Percentiles rank a stretch among this genome's conserved stretches.
Evolutionary conservation across 2,888 invertebrate genomes (phyloP).

Genomic region (Formica aserva): DNA sequence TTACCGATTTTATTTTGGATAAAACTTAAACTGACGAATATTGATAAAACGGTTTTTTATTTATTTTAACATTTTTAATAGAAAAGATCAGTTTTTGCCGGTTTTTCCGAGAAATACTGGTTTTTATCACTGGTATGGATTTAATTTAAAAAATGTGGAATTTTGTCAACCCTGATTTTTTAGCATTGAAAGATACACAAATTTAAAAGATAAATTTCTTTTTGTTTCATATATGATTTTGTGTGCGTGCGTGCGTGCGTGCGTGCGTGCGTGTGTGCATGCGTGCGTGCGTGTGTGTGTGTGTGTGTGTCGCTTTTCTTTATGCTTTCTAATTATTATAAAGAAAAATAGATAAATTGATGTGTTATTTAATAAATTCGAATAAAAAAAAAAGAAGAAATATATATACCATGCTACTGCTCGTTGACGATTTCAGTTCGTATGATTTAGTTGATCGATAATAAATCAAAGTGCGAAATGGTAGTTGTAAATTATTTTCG

Average conservation of each 20-base stretch:
- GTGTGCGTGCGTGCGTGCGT: not conserved
- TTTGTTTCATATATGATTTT: conserved; percentile 13
- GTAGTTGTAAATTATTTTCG: conserved; percentile 27
- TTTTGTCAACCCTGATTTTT: not conserved
- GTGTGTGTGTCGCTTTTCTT: not conserved
- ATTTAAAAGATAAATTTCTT: conserved; percentile 9
- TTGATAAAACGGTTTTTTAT: too few species aligned
- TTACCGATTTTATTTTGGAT: too few species aligned
- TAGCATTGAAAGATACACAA: not conserved
- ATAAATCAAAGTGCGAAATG: conserved; percentile 61
- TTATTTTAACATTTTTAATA: too few species aligned
- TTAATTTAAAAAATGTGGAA: too few species aligned
- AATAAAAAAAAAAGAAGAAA: not conserved
- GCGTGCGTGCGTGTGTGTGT: too few species aligned
- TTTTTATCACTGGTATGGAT: too few species aligned
- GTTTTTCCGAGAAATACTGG: too few species aligned
- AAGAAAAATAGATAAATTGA: not conserved
- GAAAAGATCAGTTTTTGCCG: too few species aligned
- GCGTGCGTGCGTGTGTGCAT: too few species aligned
- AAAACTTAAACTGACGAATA: too few species aligned
- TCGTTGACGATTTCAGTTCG: conserved; percentile 65
- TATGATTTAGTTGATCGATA: conserved; percentile 55
- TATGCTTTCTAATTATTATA: not conserved
- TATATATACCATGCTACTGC: conserved; percentile 56
- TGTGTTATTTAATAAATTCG: not conserved